Conservation (phyloP, 1,140 invertebrate species). For the Venturia canescens region DNA sequence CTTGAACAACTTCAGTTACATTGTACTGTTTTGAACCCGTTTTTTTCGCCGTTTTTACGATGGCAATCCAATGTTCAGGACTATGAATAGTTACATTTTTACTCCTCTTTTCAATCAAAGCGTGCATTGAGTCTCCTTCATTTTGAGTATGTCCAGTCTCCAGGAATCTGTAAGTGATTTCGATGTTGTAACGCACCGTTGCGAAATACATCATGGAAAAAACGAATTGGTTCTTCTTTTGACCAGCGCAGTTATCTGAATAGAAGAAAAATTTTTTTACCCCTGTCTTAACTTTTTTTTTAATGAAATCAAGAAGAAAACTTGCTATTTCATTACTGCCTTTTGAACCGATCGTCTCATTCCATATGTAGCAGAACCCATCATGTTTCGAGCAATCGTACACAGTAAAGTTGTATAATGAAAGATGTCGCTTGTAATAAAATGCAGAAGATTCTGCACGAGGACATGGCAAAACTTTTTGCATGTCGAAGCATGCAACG, state of each 20-base stretch:
- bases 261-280: slow-evolving; percentile 65
- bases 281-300: slow-evolving; percentile 52
- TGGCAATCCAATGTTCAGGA: slow-evolving; percentile 61
- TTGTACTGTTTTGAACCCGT: slow-evolving; percentile 58
- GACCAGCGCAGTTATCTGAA: slow-evolving; percentile 72
- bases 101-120: slow-evolving; percentile 66
- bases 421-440: slow-evolving; percentile 68
- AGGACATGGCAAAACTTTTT: slow-evolving; percentile 66
- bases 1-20: slow-evolving; percentile 55
- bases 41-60: slow-evolving; percentile 63
- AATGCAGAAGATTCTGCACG: slow-evolving; percentile 64
- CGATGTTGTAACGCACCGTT: slow-evolving; percentile 58
- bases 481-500: slow-evolving; percentile 63
- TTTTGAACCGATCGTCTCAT: slow-evolving; percentile 56
- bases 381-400: slow-evolving; percentile 56
- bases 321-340: slow-evolving; percentile 58
- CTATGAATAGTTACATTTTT: slow-evolving; percentile 66
- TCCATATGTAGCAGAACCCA: slow-evolving; percentile 60
- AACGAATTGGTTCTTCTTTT: slow-evolving; percentile 73
- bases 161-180: slow-evolving; percentile 70
- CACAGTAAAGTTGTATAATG: slow-evolving; percentile 63
- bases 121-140: slow-evolving; percentile 68
- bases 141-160: slow-evolving; percentile 69
- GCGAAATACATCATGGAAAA: slow-evolving; percentile 62
- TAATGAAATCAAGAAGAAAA: slow-evolving; percentile 54